Base-by-base conservation (phyloP, 2,888 invertebrate genomes). In the Gonocerus acuteangulatus region DNA sequence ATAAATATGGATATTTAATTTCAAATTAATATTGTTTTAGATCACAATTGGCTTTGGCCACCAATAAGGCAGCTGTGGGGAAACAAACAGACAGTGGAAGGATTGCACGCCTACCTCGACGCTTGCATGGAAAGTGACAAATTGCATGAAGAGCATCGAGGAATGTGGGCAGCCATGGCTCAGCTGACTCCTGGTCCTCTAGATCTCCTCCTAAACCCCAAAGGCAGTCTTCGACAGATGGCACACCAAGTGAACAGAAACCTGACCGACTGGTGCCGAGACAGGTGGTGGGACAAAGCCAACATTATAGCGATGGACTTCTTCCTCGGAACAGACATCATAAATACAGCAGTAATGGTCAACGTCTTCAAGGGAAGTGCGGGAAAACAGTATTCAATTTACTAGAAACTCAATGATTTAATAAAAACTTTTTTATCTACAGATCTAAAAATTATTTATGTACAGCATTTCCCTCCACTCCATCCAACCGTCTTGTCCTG, bases 21-120 rank as follows among this genome's bases (percentile, higher is more conserved):
- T n/a, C n/a, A n/a, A n/a, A n/a, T n/a, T n/a, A n/a, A 27, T 27
- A 6, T 52, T n/a, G 21, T 70, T 70, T 60, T 75, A 82, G 82
- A 76, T 67, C 78, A 80, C 69, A 75, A 74, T 60, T 81, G 80
- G 79, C 69, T 84, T 19, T 84, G 84, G 84, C 82, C 82, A 1
- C 76, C 78, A 19, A 73, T 84, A 68, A 78, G 79, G 48, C 84
- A 84, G 70, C 75, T 80, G 57, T 84, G 84, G 84, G 84, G 82
- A 11, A 80, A 84, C 70, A 71, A 73, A 51, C 74, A 72, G 62
- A 71, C 70, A 1, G 63, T 69, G 2, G 67, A 70, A 23, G 73
- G 71, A n/a, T 66, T 74, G 3, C 67, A 71, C 44, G 63, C 71
- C 51, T 74, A 69, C 70, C 71, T 68, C 68, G 71, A 68, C 68